Percentiles rank a stretch among this genome's conserved stretches.
Evolutionary conservation across 2,888 invertebrate species (phyloP).

Genomic region (Encarsia formosa): DNA sequence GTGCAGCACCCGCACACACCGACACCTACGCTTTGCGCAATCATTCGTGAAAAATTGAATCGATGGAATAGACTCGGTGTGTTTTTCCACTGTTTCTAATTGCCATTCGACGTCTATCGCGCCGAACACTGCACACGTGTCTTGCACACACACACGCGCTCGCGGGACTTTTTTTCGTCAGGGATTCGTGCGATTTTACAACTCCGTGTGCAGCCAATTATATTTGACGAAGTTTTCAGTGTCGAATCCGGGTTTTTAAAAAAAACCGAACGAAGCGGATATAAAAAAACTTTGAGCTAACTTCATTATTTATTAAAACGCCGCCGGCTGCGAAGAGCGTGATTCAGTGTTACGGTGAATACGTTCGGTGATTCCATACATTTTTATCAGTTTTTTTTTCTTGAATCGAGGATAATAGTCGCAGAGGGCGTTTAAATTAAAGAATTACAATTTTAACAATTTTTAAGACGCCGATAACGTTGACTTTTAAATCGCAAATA

Average conservation of each 20-base stretch:
- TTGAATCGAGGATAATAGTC: too few relatives aligned
- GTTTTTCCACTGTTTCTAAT: slow-evolving; percentile 10
- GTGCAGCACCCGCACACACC: too few relatives aligned
- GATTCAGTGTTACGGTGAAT: too few relatives aligned
- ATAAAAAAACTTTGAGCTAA: background rate
- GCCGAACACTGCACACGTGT: too few relatives aligned
- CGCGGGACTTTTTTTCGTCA: background rate
- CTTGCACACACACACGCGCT: background rate
- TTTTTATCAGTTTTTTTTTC: too few relatives aligned
- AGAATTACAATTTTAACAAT: too few relatives aligned
- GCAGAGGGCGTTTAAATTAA: too few relatives aligned
- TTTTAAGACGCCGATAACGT: too few relatives aligned
- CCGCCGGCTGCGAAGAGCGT: too few relatives aligned
- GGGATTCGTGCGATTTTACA: background rate
- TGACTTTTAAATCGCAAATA: too few relatives aligned
- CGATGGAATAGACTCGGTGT: slow-evolving; percentile 4
- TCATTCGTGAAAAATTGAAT: slow-evolving; percentile 11
- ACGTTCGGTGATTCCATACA: too few relatives aligned
- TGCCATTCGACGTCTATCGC: slow-evolving; percentile 18
- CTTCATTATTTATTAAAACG: too few relatives aligned
- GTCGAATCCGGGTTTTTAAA: background rate
- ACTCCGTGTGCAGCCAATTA: background rate
- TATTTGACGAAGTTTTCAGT: background rate
- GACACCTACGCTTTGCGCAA: slow-evolving; percentile 7
- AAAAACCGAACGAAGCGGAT: background rate